phyloP scores from a whole-genome alignment of 2,113 vertebrate genomes.

The Perca schrenkii region DNA sequence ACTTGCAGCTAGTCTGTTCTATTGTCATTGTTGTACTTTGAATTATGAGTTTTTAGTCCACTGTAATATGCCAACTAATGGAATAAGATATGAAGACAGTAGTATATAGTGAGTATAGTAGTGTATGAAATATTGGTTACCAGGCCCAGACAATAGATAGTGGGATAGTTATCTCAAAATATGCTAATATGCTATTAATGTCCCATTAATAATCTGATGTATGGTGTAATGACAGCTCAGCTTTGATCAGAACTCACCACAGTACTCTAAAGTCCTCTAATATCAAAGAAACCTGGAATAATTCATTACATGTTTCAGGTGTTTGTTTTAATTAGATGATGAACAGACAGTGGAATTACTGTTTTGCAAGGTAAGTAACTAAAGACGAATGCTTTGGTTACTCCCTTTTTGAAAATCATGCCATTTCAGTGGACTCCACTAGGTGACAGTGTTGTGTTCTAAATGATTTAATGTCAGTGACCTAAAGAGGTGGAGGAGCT shows the following conservation, averaged over 20 bases:
- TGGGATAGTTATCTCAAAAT: slow-evolving; percentile 51
- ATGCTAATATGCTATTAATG: slow-evolving; percentile 36
- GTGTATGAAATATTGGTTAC: slow-evolving; percentile 46
- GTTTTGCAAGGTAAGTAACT: background rate
- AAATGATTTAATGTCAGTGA: background rate
- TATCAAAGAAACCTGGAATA: slow-evolving; percentile 54
- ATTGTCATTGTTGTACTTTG: background rate
- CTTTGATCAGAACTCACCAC: slow-evolving; percentile 45
- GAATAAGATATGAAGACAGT: slow-evolving; percentile 6
- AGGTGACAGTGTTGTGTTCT: slow-evolving; percentile 47
- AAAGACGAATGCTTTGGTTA: background rate
- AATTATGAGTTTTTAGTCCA: slow-evolving; percentile 15
- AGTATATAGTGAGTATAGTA: slow-evolving; percentile 6
- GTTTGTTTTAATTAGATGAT: slow-evolving; percentile 87
- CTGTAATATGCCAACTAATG: slow-evolving; percentile 16
- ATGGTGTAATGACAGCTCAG: slow-evolving; percentile 15
- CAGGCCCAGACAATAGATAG: slow-evolving; percentile 32
- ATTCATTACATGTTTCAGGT: slow-evolving; percentile 30
- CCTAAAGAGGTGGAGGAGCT: background rate
- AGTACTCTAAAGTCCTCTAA: slow-evolving; percentile 27
- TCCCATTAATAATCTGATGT: slow-evolving; percentile 47
- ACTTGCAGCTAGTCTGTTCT: background rate
- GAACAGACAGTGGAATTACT: slow-evolving; percentile 88
- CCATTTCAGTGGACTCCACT: slow-evolving; percentile 16
- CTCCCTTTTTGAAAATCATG: background rate